Conservation (phyloP, 1,140 invertebrate species). For the Portunus trituberculatus region DNA sequence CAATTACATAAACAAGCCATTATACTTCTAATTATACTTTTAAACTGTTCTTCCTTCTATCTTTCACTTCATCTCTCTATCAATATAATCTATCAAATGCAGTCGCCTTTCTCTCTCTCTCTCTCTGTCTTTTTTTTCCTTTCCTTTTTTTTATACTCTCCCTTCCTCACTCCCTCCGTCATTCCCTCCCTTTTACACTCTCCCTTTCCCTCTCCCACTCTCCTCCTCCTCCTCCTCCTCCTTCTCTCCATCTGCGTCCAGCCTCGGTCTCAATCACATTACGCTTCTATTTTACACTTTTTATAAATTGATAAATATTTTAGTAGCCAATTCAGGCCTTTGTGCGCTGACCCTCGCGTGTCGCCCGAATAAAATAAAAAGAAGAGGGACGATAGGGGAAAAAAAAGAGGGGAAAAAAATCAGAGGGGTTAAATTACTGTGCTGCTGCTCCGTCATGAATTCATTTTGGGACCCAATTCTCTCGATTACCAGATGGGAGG, state of each 20-base stretch:
- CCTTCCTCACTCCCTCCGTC: background rate
- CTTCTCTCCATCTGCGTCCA: conserved; percentile 4
- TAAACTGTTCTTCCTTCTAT: too few species aligned
- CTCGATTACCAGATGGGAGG: conserved; percentile 10
- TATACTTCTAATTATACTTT: too few species aligned
- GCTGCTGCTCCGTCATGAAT: conserved; percentile 7
- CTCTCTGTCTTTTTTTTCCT: background rate
- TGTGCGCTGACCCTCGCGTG: conserved; percentile 16
- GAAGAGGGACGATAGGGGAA: too few species aligned
- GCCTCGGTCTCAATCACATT: conserved; percentile 1
- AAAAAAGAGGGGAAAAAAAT: background rate
- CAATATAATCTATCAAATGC: background rate
- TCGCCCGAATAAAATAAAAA: background rate
- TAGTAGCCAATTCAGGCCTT: conserved; percentile 20
- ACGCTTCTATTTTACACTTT: conserved; percentile 23
- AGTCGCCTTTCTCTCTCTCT: background rate
- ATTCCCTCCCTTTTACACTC: too few species aligned
- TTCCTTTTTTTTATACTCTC: background rate
- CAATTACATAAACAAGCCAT: too few species aligned
- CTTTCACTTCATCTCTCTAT: too few species aligned
- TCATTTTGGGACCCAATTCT: conserved; percentile 13
- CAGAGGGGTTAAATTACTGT: background rate
- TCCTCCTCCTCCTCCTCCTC: background rate
- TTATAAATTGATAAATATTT: conserved; percentile 25
- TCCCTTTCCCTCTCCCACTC: background rate